Evolutionary conservation across 2,113 vertebrate species (phyloP).

Genomic region (Epinephelus lanceolatus): DNA sequence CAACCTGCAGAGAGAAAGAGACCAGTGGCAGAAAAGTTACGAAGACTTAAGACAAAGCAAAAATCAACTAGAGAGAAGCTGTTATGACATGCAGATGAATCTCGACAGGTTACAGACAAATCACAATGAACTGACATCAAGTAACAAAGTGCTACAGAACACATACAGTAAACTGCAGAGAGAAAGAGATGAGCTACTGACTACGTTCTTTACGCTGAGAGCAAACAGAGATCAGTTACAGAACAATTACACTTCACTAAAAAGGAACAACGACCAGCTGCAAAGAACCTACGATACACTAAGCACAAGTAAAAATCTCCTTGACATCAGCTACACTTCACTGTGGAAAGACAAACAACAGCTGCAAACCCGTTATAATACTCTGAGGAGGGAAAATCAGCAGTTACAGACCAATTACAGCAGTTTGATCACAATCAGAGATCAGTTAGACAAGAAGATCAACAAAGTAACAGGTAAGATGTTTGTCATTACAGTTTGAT

Average conservation of each 20-base stretch:
- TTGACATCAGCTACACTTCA: slow-evolving; percentile 6
- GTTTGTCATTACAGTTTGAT: background rate
- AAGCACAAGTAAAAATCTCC: background rate
- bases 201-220: background rate
- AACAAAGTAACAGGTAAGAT: slow-evolving; percentile 30
- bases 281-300: background rate
- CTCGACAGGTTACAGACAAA: background rate
- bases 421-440: background rate
- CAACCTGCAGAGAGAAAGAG: too few species aligned
- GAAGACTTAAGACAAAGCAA: too few species aligned
- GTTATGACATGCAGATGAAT: background rate
- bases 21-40: too few species aligned
- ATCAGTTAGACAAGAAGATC: slow-evolving; percentile 8
- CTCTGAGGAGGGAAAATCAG: background rate
- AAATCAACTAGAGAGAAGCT: background rate
- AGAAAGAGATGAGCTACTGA: background rate
- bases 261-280: slow-evolving; percentile 29
- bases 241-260: slow-evolving; percentile 22
- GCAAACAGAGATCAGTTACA: slow-evolving; percentile 12
- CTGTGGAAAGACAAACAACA: slow-evolving; percentile 16
- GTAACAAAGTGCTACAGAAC: slow-evolving; percentile 2
- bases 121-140: background rate
- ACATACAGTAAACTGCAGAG: slow-evolving; percentile 14
- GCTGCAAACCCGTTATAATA: background rate
- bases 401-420: slow-evolving; percentile 13